Conservation (phyloP, 2,113 vertebrate species). For the Steatornis caripensis region DNA sequence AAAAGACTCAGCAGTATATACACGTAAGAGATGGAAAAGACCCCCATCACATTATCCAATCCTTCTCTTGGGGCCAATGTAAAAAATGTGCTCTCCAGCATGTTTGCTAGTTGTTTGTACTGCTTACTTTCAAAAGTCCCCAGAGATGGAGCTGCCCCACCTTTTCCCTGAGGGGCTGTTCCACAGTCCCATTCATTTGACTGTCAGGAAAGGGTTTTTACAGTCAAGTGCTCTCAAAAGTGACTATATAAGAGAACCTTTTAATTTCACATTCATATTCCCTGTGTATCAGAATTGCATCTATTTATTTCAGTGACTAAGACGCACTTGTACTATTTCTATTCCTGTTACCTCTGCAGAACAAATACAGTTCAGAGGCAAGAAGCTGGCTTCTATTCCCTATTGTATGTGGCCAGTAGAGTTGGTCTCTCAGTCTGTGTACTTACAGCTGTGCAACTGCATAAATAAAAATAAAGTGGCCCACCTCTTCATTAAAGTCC, state of each 20-base stretch:
- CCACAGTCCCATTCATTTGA: neutral
- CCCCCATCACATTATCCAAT: neutral
- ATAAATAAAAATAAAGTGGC: neutral
- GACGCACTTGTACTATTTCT: neutral
- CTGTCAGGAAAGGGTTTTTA: neutral
- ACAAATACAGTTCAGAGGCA: neutral
- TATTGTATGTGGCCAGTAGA: fast-evolving
- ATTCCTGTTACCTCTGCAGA: neutral
- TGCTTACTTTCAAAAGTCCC: neutral
- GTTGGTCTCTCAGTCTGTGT: neutral
- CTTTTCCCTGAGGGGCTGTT: neutral
- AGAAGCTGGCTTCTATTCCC: neutral
- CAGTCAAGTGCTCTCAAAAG: neutral
- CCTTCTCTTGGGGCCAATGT: neutral
- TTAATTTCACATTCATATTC: neutral
- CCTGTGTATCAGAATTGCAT: neutral
- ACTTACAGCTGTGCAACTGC: neutral
- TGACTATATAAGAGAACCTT: neutral
- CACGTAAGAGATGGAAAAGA: neutral
- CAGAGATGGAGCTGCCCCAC: neutral
- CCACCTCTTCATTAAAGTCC: neutral
- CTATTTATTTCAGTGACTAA: constrained; percentile 25
- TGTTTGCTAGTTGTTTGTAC: neutral
- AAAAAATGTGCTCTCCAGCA: neutral
- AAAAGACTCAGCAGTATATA: neutral